Conservation (phyloP, 1,140 invertebrate species). For the Cherax destructor region DNA sequence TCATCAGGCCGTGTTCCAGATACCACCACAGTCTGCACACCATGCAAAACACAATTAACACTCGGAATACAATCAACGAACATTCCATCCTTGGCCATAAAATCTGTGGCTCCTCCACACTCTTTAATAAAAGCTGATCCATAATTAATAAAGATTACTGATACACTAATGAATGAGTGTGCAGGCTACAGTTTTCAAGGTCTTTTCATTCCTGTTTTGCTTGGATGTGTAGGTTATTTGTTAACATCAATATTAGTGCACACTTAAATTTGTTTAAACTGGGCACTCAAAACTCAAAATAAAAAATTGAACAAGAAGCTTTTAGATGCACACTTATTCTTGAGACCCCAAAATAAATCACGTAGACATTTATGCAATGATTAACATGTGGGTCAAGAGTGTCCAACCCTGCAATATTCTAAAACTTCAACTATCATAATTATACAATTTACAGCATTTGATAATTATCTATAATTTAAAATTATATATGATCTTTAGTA, state of each 20-base stretch:
- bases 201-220: not conserved
- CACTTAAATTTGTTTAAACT: not conserved
- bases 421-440: too few species aligned
- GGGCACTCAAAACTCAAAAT: too few species aligned
- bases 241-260: not conserved
- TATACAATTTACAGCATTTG: too few species aligned
- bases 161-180: not conserved
- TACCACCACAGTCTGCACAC: conserved; percentile 59
- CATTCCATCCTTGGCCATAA: not conserved
- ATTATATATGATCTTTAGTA: too few species aligned
- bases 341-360: too few species aligned
- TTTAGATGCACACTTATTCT: too few species aligned
- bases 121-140: not conserved
- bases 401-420: too few species aligned
- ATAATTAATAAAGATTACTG: not conserved
- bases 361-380: too few species aligned
- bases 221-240: not conserved
- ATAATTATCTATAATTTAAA: too few species aligned
- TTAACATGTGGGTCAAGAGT: too few species aligned
- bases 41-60: conserved; percentile 54
- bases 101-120: not conserved
- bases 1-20: conserved; percentile 43
- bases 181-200: not conserved
- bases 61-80: not conserved
- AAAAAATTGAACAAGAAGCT: too few species aligned